phyloP scores from a whole-genome alignment of 2,888 invertebrate genomes.

The Polymixis flavicincta region DNA sequence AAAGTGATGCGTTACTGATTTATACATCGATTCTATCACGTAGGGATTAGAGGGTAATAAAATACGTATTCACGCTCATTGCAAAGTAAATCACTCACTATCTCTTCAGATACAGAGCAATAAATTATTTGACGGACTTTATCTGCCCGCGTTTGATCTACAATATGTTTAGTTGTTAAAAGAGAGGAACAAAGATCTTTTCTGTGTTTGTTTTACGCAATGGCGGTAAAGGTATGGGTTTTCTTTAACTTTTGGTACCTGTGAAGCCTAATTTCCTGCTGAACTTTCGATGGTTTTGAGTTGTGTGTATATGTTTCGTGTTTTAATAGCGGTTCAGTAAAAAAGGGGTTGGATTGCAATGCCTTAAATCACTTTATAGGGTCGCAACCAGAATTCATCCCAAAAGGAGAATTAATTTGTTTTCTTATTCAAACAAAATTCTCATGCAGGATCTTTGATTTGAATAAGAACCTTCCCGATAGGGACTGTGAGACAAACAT shows the following conservation, averaged over 20 bases:
- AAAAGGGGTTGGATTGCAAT: neutral
- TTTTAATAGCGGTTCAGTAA: neutral
- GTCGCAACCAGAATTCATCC: neutral
- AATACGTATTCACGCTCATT: constrained; percentile 58
- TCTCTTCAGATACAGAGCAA: constrained; percentile 65
- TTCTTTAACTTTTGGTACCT: constrained; percentile 39
- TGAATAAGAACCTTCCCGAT: neutral
- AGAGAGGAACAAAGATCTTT: constrained; percentile 59
- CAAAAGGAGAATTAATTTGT: neutral
- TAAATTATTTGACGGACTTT: constrained; percentile 70
- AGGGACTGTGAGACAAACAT: neutral
- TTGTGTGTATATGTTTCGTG: constrained; percentile 9
- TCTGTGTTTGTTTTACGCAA: constrained; percentile 41
- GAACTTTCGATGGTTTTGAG: neutral
- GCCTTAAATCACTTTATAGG: neutral
- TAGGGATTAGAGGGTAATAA: constrained; percentile 67
- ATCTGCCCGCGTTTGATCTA: constrained; percentile 73
- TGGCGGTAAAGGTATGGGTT: constrained; percentile 31
- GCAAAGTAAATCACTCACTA: constrained; percentile 72
- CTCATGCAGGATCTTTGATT: neutral
- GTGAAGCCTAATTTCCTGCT: constrained; percentile 16
- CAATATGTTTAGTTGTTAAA: constrained; percentile 66
- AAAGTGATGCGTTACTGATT: constrained; percentile 36
- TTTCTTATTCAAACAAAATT: neutral
- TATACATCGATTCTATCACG: constrained; percentile 53